Evolutionary conservation across 1,140 invertebrate genomes (phyloP), one percentile per base, ranked within the genome.

Genomic region (Arctopsyche grandis): DNA sequence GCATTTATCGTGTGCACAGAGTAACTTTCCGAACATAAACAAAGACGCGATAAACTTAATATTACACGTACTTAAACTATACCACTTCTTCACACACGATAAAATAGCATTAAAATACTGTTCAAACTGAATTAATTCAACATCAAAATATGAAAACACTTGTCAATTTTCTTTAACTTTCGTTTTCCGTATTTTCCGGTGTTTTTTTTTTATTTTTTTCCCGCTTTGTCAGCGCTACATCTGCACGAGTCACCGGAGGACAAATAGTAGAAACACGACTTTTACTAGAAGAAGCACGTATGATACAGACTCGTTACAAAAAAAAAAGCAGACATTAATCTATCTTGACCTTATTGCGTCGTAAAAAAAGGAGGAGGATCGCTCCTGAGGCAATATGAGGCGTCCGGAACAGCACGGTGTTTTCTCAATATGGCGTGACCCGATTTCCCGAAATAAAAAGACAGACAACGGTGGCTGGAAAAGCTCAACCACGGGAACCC

Each of bases 301-400:
- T 26, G 63, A 66, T 66, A 29, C 63, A 66, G 63, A 26, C 9
- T 19, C n/a, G 58, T 24, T 24, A 24, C n/a, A 60, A 9, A 24
- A 66, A 66, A 66, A 66, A 63, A 66, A 22, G 1, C 63, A 66
- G 22, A 26, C 63, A 66, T 66, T 66, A 66, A 66, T 66, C 63
- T 66, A 66, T 66, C 63, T 66, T 66, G 63, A 66, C 63, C 63
- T 26, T 66, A 66, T 66, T 66, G 63, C 63, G 24, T 66, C 22
- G 63, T 22, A 22, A 26, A 24, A 26, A 66, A 66, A 66, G 24
- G 24, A 66, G 16, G 48, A 52, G 12, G 16, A 52, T 12, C 48
- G 16, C 48, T 38, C 29, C 29, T 38, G 29, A 38, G 29, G 29
- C 29, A 38, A 38, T 38, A 52, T 14, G 48, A 52, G 48, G 3